Evolutionary conservation across 2,888 invertebrate species (phyloP), one percentile per base, ranked within the genome.

Genomic region (Lampropteryx suffumata): DNA sequence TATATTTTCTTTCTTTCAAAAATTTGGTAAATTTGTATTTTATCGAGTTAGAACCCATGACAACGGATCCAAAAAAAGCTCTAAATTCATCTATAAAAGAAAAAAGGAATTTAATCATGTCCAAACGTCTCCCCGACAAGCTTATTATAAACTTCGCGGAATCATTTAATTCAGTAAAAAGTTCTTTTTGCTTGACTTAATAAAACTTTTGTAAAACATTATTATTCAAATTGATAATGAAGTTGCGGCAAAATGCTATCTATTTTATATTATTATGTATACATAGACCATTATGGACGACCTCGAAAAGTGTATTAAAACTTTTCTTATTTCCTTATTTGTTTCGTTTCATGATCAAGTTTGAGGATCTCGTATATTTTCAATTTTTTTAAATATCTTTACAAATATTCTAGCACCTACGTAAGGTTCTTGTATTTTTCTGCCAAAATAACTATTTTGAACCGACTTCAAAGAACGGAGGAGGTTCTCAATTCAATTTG

Each of bases 141-240:
- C 6, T 6, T 11, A 29, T 29, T 11, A 29, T n/a, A 10, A 29
- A 29, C 37, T 28, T 14, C 2, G 8, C 14, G 10, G 7, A 36
- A 35, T 44, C 44, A 29, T 28, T 44, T 44, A 27, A 24, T 27
- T 37, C 12, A 9, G 3, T 13, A 37, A 37, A 36, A 33, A n/a
- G n/a, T n/a, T 17, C 21, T n/a, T 17, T 27, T 36, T 8, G 11
- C 26, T 34, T n/a, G 21, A 34, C 34, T 34, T 34, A 37, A 14
- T 26, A 36, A 13, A 37, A 37, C 37, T 27, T 42, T 49, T 44
- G 1, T 12, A 10, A 34, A 48, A 42, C 36, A 43, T 43, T 30
- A 41, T 49, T 33, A 50, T 39, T 37, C 12, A 33, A 30, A 45
- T 37, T 30, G 37, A 36, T 45, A 37, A 37, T 45, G 44, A 45